Evolutionary conservation across 2,888 invertebrate species (phyloP), one percentile per base, ranked within the genome.

Genomic region (Chalcosyrphus nemorum): DNA sequence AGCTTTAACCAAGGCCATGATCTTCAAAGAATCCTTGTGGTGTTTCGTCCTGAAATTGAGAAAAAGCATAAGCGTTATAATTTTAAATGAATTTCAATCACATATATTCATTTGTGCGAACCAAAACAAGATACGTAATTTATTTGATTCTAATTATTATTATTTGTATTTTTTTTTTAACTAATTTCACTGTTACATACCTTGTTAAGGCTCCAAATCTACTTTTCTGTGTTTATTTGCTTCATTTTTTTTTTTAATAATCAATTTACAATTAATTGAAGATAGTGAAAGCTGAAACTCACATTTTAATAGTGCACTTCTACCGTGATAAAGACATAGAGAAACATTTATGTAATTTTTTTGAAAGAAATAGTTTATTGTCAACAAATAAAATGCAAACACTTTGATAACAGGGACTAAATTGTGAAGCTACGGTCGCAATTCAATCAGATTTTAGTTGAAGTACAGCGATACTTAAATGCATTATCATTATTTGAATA

Each of bases 1-100:
- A 50, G 19, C 9, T 81, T 94, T 96, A 98, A 89, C 98, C 98
- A 89, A 99, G 95, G 87, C 99, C 99, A 92, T 99, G 98, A 93
- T 99, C 99, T 92, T 99, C 99, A 93, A 99, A 99, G 94, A 99
- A 98, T 89, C 99, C 99, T 93, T 99, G 99, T 70, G 99, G 99
- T 74, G 99, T 99, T 94, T 99, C 99, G 93, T 99, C 99, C 98
- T 99, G 94, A 91, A 96, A 96, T 93, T 94, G 93, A 93, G 92
- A 91, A 87, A 86, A 87, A 78, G 81, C 45, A 38, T 76, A 54
- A 50, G 43, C 19, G 66, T 24, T 1, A 63, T 38, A 19, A 63
- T 70, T 72, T 52, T 21, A 45, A 52, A 81, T 63, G 19, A 52
- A 63, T 56, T 29, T 35, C 17, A 43, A 43, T 13, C 9, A 27